These are phyloP conservation scores for Sphaeramia orbicularis DNA, from an alignment of 2,797 vertebrate species.

Conservation along the genomic window DNA sequence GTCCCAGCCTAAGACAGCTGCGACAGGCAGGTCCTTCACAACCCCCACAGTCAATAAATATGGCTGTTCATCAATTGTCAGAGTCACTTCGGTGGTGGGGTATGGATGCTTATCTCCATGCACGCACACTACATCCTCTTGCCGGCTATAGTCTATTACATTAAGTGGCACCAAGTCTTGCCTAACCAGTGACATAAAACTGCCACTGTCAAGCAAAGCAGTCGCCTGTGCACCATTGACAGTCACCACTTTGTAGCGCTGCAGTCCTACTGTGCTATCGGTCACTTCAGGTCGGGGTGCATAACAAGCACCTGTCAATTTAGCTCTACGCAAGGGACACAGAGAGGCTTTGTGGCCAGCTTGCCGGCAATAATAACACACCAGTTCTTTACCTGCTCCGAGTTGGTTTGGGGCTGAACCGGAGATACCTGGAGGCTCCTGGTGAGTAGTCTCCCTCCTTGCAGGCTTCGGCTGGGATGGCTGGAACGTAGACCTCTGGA, in stretches of 20 bases:
- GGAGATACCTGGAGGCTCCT: background rate
- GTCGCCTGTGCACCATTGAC: slow-evolving; percentile 9
- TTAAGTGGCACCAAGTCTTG: background rate
- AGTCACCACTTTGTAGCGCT: background rate
- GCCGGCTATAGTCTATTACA: background rate
- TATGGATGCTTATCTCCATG: slow-evolving; percentile 10
- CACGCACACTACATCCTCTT: slow-evolving; percentile 8
- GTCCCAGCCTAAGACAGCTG: too few species aligned
- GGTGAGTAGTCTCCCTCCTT: background rate
- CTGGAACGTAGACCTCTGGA: background rate
- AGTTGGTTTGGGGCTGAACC: background rate
- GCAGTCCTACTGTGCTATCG: background rate
- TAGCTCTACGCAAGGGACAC: background rate
- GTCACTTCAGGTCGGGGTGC: background rate
- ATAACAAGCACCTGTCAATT: background rate
- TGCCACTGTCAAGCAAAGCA: slow-evolving; percentile 1
- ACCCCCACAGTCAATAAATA: slow-evolving; percentile 3
- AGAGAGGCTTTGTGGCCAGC: slow-evolving; percentile 6
- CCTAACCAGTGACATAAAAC: background rate
- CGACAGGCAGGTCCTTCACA: slow-evolving; percentile 4
- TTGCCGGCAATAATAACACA: slow-evolving; percentile 27
- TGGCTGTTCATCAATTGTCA: slow-evolving; percentile 11
- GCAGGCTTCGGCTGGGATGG: background rate
- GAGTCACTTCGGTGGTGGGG: slow-evolving; percentile 12
- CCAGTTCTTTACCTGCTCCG: background rate